Base-by-base conservation (phyloP, 1,140 invertebrate species). In the Kradibia gibbosae region DNA sequence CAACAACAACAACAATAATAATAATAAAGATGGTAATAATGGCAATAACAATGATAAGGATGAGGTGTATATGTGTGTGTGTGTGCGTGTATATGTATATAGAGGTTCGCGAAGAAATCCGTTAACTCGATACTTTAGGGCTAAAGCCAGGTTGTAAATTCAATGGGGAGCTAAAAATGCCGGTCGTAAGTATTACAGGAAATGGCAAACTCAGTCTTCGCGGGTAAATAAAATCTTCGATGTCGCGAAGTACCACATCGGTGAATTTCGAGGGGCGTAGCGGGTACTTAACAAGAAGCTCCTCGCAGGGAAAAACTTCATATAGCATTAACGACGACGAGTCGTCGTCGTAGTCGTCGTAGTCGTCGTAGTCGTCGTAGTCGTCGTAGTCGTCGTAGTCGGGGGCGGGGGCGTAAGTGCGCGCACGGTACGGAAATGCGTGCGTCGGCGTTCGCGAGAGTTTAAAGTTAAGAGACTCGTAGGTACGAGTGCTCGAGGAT, bases 241-340 rank as follows among this genome's bases (percentile, higher is more conserved):
- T 20, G 50, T 53, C 50, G 50, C 50, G 50, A 5, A 20, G 50
- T 17, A 45, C 13, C 42, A 45, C 13, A 13, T 13, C 42, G 42
- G 42, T 13, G 13, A 20, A 20, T 20, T 11, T 3, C 10, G 10
- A 53, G 50, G 15, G 50, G 50, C 5, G 50, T 20, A 67, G 50
- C 50, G 67, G 57, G 70, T 78, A 55, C 2, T 71, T 60, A 74
- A 55, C 78, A 81, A 31, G 55, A n/a, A 15, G 76, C 65, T 60
- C 80, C 55, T 83, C 55, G 78, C 83, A 67, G 62, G 71, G 74
- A 82, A 72, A 53, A 31, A 55, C 84, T 88, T 88, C 85, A 88
- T 89, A 88, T 87, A 88, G 87, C 87, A 88, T 89, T 88, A 88
- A 89, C 85, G 87, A 89, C 87, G 86, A 89, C n/a, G n/a, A n/a